phyloP scores from a whole-genome alignment of 2,888 invertebrate genomes.

The Nephrocerus scutellatus region DNA sequence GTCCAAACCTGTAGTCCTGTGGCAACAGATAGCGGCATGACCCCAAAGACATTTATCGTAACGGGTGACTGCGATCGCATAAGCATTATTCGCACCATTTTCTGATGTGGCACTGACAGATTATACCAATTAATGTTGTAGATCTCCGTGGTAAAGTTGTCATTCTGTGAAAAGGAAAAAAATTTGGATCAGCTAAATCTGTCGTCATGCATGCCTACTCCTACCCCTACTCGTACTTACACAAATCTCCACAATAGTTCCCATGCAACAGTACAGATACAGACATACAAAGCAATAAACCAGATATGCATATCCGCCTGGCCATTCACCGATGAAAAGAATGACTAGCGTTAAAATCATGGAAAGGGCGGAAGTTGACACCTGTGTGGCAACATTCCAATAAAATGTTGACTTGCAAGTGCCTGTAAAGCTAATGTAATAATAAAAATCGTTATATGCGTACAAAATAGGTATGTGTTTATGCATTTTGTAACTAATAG shows the following conservation, averaged over 20 bases:
- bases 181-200: background rate
- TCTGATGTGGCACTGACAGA: conserved; percentile 21
- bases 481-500: no score
- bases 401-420: background rate
- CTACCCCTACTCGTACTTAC: conserved; percentile 10
- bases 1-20: conserved; percentile 23
- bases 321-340: conserved; percentile 18
- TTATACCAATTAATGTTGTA: conserved; percentile 27
- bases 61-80: conserved; percentile 20
- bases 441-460: no score
- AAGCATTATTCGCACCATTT: conserved; percentile 22
- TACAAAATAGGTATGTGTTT: no score
- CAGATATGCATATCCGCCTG: conserved; percentile 16
- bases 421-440: conserved; percentile 11
- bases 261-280: conserved; percentile 20
- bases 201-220: background rate
- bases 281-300: conserved; percentile 9
- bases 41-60: conserved; percentile 19
- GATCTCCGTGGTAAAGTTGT: conserved; percentile 15
- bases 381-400: conserved; percentile 17
- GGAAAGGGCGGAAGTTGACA: conserved; percentile 13
- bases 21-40: conserved; percentile 23
- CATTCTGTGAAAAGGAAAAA: conserved; percentile 7
- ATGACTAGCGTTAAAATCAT: conserved; percentile 17
- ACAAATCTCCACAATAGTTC: conserved; percentile 16